Percentiles rank a stretch among this genome's conserved stretches.
Evolutionary conservation across 1,140 invertebrate species (phyloP).

Genomic region (Sitodiplosis mosellana): DNA sequence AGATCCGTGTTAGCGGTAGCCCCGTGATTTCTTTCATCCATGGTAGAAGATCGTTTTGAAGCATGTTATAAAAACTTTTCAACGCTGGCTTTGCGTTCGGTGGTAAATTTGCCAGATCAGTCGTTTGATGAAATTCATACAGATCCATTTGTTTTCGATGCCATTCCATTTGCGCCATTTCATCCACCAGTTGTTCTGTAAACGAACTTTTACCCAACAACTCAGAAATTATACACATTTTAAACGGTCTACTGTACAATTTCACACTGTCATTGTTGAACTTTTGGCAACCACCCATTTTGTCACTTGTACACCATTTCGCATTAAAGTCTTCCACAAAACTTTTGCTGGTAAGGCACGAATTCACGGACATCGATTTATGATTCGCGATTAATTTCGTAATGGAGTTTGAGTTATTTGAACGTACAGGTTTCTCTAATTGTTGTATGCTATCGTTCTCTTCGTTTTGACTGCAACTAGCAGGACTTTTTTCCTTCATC

Average conservation of each 20-base stretch:
- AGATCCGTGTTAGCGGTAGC: slow-evolving; percentile 37
- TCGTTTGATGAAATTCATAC: slow-evolving; percentile 51
- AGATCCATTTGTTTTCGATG: slow-evolving; percentile 43
- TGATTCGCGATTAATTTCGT: too few relatives aligned
- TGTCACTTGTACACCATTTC: too few relatives aligned
- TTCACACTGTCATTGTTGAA: slow-evolving; percentile 13
- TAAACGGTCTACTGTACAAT: slow-evolving; percentile 29
- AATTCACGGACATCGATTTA: too few relatives aligned
- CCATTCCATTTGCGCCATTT: slow-evolving; percentile 44
- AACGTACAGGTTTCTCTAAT: too few relatives aligned
- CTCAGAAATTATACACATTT: slow-evolving; percentile 36
- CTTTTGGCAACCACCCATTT: too few relatives aligned
- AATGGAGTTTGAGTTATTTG: too few relatives aligned
- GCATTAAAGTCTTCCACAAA: too few relatives aligned
- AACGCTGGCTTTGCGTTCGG: slow-evolving; percentile 4
- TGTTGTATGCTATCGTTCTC: too few relatives aligned
- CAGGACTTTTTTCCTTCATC: too few relatives aligned
- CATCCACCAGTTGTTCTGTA: slow-evolving; percentile 36
- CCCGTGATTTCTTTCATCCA: slow-evolving; percentile 37
- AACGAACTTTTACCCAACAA: slow-evolving; percentile 31
- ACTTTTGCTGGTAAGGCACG: too few relatives aligned
- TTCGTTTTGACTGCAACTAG: too few relatives aligned
- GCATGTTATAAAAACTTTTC: slow-evolving; percentile 17
- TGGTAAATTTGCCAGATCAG: slow-evolving; percentile 32
- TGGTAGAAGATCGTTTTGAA: slow-evolving; percentile 15